phyloP scores from a whole-genome alignment of 2,888 invertebrate genomes.

The Cloeon dipterum region DNA sequence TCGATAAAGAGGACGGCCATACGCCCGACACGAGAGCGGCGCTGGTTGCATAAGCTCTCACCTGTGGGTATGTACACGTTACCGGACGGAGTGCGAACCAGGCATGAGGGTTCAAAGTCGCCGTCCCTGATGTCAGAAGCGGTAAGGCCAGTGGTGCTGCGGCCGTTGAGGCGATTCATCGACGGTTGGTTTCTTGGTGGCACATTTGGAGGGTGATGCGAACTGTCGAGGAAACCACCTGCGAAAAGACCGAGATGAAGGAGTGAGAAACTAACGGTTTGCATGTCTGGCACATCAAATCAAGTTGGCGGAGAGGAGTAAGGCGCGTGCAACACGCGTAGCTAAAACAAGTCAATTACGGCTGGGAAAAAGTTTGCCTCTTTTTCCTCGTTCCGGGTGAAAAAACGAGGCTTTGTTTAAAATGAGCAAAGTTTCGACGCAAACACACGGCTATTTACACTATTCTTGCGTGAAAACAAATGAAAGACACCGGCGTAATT shows the following conservation, averaged over 20 bases:
- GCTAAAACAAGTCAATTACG: too few relatives aligned
- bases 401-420: too few relatives aligned
- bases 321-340: too few relatives aligned
- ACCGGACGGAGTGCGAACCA: constrained; percentile 76
- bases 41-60: too few relatives aligned
- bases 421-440: too few relatives aligned
- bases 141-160: constrained; percentile 30
- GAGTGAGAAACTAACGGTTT: neutral
- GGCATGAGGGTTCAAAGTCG: constrained; percentile 75
- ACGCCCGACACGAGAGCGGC: too few relatives aligned
- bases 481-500: too few relatives aligned
- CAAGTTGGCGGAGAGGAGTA: too few relatives aligned
- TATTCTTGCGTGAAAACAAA: too few relatives aligned
- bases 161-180: constrained; percentile 77
- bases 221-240: constrained; percentile 73
- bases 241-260: constrained; percentile 21
- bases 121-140: constrained; percentile 28
- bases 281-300: constrained; percentile 2
- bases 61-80: constrained; percentile 82
- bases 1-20: neutral
- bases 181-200: constrained; percentile 77
- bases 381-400: too few relatives aligned
- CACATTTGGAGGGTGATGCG: constrained; percentile 65
- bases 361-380: too few relatives aligned
- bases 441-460: too few relatives aligned